These are phyloP conservation scores for Falco punctatus DNA, from an alignment of 2,113 vertebrate species.

Conservation along the genomic window DNA sequence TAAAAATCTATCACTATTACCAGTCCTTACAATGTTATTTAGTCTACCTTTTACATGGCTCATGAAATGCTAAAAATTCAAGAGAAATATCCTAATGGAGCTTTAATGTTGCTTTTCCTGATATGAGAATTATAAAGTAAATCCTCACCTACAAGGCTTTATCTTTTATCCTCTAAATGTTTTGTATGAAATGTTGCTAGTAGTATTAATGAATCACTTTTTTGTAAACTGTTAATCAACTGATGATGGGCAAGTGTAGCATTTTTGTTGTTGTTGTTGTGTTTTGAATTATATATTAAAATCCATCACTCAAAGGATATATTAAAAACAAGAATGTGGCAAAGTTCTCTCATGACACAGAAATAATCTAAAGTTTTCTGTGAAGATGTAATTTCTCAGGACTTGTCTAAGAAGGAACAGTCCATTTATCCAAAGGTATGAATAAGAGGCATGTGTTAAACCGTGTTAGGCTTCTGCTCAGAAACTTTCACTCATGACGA, in stretches of 20 bases:
- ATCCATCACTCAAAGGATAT: neutral
- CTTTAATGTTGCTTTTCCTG: neutral
- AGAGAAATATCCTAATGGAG: neutral
- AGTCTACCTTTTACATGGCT: neutral
- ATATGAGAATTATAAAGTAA: neutral
- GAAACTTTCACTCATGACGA: neutral
- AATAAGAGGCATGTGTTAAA: neutral
- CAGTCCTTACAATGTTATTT: neutral
- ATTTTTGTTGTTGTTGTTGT: neutral
- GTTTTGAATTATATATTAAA: neutral
- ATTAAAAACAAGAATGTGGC: neutral
- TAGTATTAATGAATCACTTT: neutral
- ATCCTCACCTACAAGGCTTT: neutral
- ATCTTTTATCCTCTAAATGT: neutral
- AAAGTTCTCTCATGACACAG: neutral
- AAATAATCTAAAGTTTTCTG: neutral
- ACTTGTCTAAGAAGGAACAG: neutral
- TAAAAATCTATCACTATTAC: neutral
- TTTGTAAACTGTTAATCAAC: neutral
- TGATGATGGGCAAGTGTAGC: accelerated
- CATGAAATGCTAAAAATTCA: neutral
- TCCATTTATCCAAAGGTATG: neutral
- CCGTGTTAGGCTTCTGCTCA: neutral
- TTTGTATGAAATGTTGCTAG: neutral
- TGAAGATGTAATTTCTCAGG: neutral